Percentiles rank a stretch among this genome's conserved stretches.
Evolutionary conservation across 2,888 invertebrate species (phyloP).

Genomic region (Neelides folsomi): DNA sequence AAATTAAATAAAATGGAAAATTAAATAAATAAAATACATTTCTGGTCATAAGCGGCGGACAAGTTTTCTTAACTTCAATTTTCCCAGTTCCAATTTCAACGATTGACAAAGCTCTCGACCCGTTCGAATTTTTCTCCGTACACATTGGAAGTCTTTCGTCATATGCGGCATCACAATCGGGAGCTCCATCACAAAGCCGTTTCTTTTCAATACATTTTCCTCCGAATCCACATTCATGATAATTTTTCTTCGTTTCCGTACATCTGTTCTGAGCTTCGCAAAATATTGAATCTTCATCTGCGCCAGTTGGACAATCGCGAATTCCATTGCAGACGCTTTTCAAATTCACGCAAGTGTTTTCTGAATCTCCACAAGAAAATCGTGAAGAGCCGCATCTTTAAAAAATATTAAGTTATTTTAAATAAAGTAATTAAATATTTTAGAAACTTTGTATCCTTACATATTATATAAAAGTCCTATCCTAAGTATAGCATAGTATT

Average conservation of each 20-base stretch:
- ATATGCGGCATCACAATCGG: slow-evolving; percentile 1
- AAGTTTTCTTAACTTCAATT: too few species aligned
- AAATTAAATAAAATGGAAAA: too few species aligned
- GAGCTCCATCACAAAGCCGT: background rate
- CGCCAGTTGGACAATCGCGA: background rate
- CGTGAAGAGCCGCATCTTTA: slow-evolving; percentile 5
- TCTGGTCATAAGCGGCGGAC: too few species aligned
- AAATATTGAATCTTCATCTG: slow-evolving; percentile 2
- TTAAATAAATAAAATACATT: too few species aligned
- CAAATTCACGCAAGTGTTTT: background rate
- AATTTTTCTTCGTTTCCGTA: background rate
- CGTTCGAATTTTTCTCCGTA: too few species aligned
- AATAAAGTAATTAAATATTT: background rate
- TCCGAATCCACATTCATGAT: slow-evolving; percentile 1
- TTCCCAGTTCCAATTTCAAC: too few species aligned
- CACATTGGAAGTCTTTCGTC: background rate
- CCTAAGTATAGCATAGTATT: too few species aligned
- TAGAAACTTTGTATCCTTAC: too few species aligned
- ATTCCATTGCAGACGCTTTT: slow-evolving; percentile 4
- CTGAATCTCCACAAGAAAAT: slow-evolving; percentile 5
- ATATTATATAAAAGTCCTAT: too few species aligned
- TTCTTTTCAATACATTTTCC: slow-evolving; percentile 5
- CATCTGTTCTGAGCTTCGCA: slow-evolving; percentile 4
- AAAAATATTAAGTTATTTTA: background rate
- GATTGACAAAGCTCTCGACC: too few species aligned